A percentile compares a stretch with the other conserved stretches of the same genome.
Conservation (phyloP, 2,888 invertebrate genomes). For the Standfussiana lucernea region DNA sequence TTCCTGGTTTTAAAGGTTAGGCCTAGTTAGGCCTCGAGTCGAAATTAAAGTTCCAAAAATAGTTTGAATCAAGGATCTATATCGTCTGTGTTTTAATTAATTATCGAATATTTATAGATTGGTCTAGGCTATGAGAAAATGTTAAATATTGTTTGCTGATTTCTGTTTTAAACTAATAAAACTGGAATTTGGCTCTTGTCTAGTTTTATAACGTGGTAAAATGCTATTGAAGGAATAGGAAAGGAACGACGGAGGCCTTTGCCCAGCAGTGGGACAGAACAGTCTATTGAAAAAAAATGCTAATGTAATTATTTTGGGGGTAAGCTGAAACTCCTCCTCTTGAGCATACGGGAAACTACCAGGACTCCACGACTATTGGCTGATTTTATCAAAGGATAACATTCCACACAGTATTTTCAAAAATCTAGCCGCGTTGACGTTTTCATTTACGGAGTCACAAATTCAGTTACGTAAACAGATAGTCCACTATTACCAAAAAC, state of each 20-base stretch:
- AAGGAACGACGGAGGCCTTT: neutral
- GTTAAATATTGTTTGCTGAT: neutral
- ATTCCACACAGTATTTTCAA: neutral
- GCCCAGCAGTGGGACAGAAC: neutral
- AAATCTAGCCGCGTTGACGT: neutral
- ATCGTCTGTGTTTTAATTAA: neutral
- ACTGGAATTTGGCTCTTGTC: neutral
- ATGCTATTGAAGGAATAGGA: neutral
- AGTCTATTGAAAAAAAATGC: neutral
- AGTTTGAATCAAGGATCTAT: neutral
- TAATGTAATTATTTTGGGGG: neutral
- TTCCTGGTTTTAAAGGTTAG: neutral
- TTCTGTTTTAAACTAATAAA: neutral
- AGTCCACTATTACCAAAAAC: neutral
- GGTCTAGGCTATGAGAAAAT: neutral
- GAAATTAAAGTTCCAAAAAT: conserved; percentile 1
- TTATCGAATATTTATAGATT: neutral
- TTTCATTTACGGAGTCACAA: neutral
- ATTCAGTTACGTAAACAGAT: neutral
- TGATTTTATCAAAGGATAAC: neutral
- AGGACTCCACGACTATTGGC: neutral
- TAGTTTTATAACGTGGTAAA: neutral
- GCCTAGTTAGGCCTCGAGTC: neutral
- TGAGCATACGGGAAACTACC: neutral
- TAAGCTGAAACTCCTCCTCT: neutral